Percentiles rank a stretch among this genome's conserved stretches.
Evolutionary conservation across 1,140 invertebrate species (phyloP).

Genomic region (Octopus sinensis): DNA sequence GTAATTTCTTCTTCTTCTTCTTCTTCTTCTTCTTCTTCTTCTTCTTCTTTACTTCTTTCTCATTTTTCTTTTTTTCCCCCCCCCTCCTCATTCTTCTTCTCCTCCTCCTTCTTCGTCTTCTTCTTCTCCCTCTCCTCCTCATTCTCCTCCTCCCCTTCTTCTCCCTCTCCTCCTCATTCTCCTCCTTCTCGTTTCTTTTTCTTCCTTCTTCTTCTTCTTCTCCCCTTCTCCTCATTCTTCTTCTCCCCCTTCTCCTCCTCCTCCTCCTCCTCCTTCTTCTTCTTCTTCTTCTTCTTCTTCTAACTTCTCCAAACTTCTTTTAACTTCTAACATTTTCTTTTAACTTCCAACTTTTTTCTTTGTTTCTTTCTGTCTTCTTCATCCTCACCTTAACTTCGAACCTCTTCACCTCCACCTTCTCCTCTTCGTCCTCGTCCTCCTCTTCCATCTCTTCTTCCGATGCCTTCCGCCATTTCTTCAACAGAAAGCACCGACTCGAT

Average conservation of each 20-base stretch:
- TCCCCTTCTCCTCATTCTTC: background rate
- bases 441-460: too few relatives aligned
- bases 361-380: background rate
- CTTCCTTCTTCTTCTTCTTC: background rate
- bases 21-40: background rate
- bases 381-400: background rate
- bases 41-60: background rate
- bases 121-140: background rate
- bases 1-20: background rate
- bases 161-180: background rate
- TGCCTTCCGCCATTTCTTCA: too few relatives aligned
- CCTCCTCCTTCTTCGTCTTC: background rate
- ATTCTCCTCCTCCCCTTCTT: background rate
- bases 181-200: background rate
- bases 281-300: too few relatives aligned
- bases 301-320: too few relatives aligned
- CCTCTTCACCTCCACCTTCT: too few relatives aligned
- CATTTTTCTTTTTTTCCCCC: background rate
- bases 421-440: too few relatives aligned
- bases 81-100: background rate
- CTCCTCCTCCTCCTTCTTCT: background rate
- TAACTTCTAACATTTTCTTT: too few relatives aligned
- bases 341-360: too few relatives aligned
- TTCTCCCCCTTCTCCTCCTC: too few relatives aligned
- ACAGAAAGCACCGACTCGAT: too few relatives aligned